These are phyloP conservation scores for Conistra vaccinii DNA, from an alignment of 2,888 invertebrate species.

Conservation along the genomic window DNA sequence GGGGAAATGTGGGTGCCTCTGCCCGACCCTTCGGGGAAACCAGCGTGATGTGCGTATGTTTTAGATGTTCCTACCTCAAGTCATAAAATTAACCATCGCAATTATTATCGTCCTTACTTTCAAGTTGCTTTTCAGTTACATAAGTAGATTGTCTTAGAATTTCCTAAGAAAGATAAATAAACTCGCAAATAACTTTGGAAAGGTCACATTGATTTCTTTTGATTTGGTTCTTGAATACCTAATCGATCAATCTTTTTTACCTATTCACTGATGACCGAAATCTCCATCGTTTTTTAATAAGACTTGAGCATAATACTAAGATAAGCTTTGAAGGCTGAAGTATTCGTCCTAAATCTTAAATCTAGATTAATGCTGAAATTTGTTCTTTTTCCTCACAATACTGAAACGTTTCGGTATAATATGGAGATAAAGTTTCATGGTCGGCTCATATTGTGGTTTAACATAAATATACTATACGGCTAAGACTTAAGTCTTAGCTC, in stretches of 20 bases:
- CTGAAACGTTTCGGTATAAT: constrained; percentile 54
- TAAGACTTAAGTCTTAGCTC: constrained; percentile 22
- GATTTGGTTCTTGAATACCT: background rate
- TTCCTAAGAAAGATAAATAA: constrained; percentile 16
- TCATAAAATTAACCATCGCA: background rate
- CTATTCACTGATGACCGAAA: constrained; percentile 16
- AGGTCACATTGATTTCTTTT: background rate
- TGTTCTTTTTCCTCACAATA: constrained; percentile 40
- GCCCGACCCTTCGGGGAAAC: too few relatives aligned
- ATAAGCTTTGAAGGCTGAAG: constrained; percentile 41
- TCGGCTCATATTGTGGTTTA: constrained; percentile 48
- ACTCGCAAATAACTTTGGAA: background rate
- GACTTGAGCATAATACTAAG: constrained; percentile 14
- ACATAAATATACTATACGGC: constrained; percentile 56
- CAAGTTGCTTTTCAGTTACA: background rate
- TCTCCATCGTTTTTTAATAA: constrained; percentile 43
- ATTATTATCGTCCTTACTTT: background rate
- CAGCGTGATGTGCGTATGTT: too few relatives aligned
- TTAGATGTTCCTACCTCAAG: too few relatives aligned
- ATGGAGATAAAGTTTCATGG: constrained; percentile 61
- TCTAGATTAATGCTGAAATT: constrained; percentile 56
- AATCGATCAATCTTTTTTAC: constrained; percentile 33
- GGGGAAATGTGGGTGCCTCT: too few relatives aligned
- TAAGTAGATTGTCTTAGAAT: background rate
- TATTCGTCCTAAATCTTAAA: constrained; percentile 27